Conservation (phyloP, 2,113 vertebrate genomes). For the Psilopogon haemacephalus region DNA sequence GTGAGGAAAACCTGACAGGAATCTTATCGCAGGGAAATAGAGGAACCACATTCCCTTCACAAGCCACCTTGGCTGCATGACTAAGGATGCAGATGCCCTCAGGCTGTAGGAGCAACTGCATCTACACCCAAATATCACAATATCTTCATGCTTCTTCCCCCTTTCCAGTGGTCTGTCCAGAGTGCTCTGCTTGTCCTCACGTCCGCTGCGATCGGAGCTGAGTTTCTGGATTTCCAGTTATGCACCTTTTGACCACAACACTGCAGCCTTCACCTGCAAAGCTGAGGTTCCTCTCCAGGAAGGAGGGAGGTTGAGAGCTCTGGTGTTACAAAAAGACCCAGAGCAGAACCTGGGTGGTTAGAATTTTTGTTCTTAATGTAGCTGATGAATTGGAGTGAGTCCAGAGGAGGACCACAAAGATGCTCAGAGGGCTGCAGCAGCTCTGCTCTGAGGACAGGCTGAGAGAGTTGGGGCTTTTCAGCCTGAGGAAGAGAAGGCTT, state of each 20-base stretch:
- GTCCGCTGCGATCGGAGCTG: accelerated
- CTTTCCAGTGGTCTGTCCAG: not conserved
- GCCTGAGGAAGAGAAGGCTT: no score
- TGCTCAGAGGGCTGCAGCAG: no score
- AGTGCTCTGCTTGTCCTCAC: not conserved
- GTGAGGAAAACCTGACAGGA: not conserved
- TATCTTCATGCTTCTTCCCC: not conserved
- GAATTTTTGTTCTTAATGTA: not conserved
- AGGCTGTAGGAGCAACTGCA: not conserved
- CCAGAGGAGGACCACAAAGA: no score
- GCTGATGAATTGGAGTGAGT: no score
- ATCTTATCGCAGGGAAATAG: not conserved
- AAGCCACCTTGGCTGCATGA: not conserved
- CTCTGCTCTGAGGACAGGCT: no score
- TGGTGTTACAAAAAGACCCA: not conserved
- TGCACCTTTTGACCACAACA: accelerated
- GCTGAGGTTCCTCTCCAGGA: not conserved
- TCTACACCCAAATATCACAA: not conserved
- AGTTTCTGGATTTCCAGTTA: not conserved
- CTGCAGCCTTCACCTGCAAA: not conserved
- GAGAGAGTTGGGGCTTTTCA: no score
- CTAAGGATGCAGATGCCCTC: not conserved
- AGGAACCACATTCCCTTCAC: not conserved
- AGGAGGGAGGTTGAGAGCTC: not conserved
- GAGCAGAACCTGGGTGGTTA: not conserved